A percentile compares a stretch with the other conserved stretches of the same genome.
phyloP scores from a whole-genome alignment of 2,113 vertebrate species.

The Oreotragus oreotragus region DNA sequence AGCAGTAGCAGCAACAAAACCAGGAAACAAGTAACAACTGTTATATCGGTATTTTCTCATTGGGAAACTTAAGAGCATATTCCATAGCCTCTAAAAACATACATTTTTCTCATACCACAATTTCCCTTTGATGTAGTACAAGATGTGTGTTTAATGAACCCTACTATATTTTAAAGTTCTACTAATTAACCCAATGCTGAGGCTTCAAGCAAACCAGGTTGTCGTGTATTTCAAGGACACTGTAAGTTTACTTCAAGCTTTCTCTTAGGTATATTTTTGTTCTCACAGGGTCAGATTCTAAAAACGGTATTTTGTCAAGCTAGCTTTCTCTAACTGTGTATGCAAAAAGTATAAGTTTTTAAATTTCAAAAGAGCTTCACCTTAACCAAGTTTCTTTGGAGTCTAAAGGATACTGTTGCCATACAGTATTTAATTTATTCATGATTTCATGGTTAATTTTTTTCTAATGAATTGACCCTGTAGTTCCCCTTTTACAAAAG shows the following conservation, averaged over 20 bases:
- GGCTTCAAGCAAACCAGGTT: neutral
- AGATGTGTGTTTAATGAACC: neutral
- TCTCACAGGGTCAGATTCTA: neutral
- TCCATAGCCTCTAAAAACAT: neutral
- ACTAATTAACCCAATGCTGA: neutral
- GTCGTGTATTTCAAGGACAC: neutral
- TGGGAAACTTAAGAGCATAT: neutral
- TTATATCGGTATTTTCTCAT: neutral
- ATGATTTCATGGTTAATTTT: neutral
- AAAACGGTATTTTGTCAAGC: fast-evolving
- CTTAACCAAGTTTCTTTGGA: neutral
- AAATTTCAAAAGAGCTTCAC: neutral
- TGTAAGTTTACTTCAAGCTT: neutral
- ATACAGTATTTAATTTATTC: neutral
- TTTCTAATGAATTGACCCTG: neutral
- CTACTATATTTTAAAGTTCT: neutral
- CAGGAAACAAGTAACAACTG: neutral
- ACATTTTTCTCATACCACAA: neutral
- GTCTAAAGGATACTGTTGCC: neutral
- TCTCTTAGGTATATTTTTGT: neutral
- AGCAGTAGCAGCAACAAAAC: neutral
- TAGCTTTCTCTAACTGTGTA: neutral
- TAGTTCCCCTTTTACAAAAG: neutral
- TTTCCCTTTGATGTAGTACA: neutral
- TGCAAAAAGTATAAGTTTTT: neutral